These are phyloP conservation scores for Acrocyrtus sp. DNA, from an alignment of 2,888 invertebrate genomes.

Conservation along the genomic window DNA sequence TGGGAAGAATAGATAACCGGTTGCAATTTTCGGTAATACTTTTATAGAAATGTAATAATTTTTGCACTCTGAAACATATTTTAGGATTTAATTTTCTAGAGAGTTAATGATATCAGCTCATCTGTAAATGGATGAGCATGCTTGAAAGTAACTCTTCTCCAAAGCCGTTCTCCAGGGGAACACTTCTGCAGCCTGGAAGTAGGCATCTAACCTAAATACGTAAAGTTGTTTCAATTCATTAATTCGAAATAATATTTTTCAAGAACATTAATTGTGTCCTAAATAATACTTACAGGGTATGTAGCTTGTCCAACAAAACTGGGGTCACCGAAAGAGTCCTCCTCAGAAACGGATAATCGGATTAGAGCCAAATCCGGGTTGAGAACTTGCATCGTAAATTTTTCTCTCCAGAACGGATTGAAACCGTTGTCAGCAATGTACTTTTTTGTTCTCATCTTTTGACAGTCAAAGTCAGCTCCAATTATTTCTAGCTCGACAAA, in stretches of 20 bases:
- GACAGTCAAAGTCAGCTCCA: constrained; percentile 87
- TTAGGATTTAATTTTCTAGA: too few relatives aligned
- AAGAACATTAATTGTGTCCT: too few relatives aligned
- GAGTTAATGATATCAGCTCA: too few relatives aligned
- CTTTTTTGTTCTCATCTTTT: constrained; percentile 83
- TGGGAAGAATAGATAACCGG: too few relatives aligned
- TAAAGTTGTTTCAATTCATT: too few relatives aligned
- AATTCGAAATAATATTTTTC: too few relatives aligned
- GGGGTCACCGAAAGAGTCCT: constrained; percentile 96
- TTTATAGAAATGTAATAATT: too few relatives aligned
- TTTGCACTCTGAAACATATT: too few relatives aligned
- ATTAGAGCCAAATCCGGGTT: constrained; percentile 87
- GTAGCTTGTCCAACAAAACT: constrained; percentile 97
- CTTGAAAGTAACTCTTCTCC: constrained; percentile 91
- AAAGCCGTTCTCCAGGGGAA: constrained; percentile 87
- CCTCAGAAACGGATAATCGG: constrained; percentile 90
- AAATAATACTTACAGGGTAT: constrained; percentile 79
- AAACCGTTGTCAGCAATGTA: constrained; percentile 94
- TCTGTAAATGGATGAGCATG: constrained; percentile 81
- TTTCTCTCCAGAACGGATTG: constrained; percentile 92
- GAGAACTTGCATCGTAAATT: constrained; percentile 81
- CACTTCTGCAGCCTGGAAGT: constrained; percentile 88
- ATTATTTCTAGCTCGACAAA: constrained; percentile 91
- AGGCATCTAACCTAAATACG: constrained; percentile 75
- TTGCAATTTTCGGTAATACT: too few relatives aligned